Evolutionary conservation across 2,113 vertebrate species (phyloP).

Genomic region (Dromaius novaehollandiae): DNA sequence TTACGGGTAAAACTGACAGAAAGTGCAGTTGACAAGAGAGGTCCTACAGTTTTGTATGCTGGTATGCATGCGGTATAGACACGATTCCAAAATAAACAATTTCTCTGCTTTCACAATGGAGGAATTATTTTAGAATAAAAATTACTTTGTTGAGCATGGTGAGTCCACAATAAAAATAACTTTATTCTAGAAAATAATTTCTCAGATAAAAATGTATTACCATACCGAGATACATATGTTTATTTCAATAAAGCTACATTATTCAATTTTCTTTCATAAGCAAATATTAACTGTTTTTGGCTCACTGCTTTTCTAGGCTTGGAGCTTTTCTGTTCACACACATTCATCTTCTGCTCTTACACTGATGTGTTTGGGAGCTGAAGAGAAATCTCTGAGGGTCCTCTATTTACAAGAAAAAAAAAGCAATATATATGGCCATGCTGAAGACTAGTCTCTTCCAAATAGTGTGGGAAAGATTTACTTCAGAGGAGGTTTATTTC

Average conservation of each 20-base stretch:
- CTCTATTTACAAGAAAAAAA: not conserved
- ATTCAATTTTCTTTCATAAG: not conserved
- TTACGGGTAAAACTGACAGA: not conserved
- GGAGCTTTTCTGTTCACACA: not conserved
- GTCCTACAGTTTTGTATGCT: not conserved
- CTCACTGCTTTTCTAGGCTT: not conserved
- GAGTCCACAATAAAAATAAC: not conserved
- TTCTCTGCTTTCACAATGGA: not conserved
- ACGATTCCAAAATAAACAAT: not conserved
- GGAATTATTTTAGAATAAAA: not conserved
- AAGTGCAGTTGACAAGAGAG: not conserved
- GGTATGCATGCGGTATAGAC: not conserved
- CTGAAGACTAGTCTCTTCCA: not conserved
- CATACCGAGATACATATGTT: not conserved
- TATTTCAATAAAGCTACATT: not conserved
- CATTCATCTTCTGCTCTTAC: not conserved
- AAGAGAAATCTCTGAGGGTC: not conserved
- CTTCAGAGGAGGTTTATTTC: not conserved
- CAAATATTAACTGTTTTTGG: not conserved
- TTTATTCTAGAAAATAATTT: not conserved
- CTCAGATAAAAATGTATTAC: not conserved
- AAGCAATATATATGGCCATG: not conserved
- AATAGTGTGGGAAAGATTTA: not conserved
- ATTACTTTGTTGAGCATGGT: not conserved
- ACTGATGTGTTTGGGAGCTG: not conserved